Conservation (phyloP, 1,140 invertebrate species). For the Drosophila miranda region DNA sequence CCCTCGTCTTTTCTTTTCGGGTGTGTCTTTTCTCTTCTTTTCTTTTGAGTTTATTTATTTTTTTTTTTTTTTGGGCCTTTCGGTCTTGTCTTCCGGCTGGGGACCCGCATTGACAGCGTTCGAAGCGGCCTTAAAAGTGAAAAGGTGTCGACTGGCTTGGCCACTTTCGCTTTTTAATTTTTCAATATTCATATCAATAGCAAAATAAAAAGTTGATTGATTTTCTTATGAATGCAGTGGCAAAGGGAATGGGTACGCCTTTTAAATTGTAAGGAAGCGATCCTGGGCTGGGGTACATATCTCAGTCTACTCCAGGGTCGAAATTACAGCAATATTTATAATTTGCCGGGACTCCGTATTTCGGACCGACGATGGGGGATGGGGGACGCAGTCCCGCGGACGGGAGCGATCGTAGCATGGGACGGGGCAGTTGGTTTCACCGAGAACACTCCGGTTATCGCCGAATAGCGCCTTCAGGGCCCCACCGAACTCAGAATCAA, state of each 20-base stretch:
- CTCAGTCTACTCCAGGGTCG: no score
- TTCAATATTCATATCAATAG: conserved; percentile 15
- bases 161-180: conserved; percentile 79
- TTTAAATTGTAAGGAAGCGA: no score
- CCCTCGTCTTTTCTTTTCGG: conserved; percentile 23
- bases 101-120: conserved; percentile 48
- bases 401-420: no score
- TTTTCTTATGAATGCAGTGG: conserved; percentile 4
- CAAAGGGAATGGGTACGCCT: neutral
- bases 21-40: conserved; percentile 32
- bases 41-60: conserved; percentile 1
- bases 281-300: no score
- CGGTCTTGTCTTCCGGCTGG: conserved; percentile 17
- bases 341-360: no score
- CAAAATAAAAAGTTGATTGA: conserved; percentile 15
- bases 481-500: no score
- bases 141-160: conserved; percentile 71
- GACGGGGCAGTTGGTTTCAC: no score
- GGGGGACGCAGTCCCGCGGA: no score
- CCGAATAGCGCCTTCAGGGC: no score
- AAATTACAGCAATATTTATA: no score
- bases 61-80: conserved; percentile 19
- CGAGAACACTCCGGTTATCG: no score
- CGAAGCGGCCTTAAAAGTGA: conserved; percentile 78
- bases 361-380: no score